These are phyloP conservation scores for Drosophila eugracilis DNA, from an alignment of 1,140 invertebrate species.

Conservation along the genomic window DNA sequence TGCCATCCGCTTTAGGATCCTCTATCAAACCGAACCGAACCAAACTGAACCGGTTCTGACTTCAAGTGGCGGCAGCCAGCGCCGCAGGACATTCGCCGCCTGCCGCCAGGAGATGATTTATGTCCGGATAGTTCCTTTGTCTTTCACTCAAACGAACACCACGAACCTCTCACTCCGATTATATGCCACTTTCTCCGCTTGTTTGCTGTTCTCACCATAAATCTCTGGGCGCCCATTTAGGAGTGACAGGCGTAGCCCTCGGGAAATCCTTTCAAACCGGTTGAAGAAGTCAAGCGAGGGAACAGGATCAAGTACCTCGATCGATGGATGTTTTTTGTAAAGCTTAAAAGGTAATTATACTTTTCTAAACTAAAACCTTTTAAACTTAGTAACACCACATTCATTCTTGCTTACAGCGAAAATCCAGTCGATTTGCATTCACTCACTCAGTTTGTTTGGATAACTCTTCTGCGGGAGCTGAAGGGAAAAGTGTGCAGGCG, in stretches of 20 bases:
- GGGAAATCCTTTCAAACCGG: slow-evolving; percentile 52
- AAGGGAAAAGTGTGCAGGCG: not conserved
- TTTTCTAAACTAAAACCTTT: not conserved
- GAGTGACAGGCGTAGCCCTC: slow-evolving; percentile 51
- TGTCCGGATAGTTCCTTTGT: slow-evolving; percentile 55
- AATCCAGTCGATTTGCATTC: not conserved
- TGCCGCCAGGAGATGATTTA: slow-evolving; percentile 56
- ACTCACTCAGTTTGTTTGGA: slow-evolving; percentile 13
- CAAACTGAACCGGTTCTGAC: slow-evolving; percentile 49
- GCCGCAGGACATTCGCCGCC: slow-evolving; percentile 57
- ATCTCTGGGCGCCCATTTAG: slow-evolving; percentile 51
- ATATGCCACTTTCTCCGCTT: slow-evolving; percentile 63
- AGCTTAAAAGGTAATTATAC: too few relatives aligned
- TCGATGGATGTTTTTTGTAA: too few relatives aligned
- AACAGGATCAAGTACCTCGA: not conserved
- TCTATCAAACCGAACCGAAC: slow-evolving; percentile 11
- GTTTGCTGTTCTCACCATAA: slow-evolving; percentile 74
- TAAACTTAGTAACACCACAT: not conserved
- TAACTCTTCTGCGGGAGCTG: slow-evolving; percentile 1
- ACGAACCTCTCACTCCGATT: slow-evolving; percentile 16
- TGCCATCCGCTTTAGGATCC: slow-evolving; percentile 29
- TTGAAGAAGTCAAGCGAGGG: slow-evolving; percentile 4
- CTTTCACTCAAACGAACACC: slow-evolving; percentile 29
- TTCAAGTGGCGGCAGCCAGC: slow-evolving; percentile 49
- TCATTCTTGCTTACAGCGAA: not conserved